A percentile compares a stretch with the other conserved stretches of the same genome.
These are phyloP conservation scores for Heliconius charithonia DNA, from an alignment of 2,888 invertebrate species.

Conservation along the genomic window DNA sequence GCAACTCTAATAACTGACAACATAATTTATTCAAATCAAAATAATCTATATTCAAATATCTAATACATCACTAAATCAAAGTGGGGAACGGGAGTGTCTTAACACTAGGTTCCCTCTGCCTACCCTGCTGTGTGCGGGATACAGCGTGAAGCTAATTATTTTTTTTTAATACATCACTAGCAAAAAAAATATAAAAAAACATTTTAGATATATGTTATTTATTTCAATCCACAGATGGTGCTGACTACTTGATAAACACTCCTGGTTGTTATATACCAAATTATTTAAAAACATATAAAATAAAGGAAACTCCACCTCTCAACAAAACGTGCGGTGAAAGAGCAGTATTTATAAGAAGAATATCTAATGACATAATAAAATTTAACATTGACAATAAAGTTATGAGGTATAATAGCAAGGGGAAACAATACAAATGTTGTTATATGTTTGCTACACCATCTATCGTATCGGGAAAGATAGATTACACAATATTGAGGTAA, in stretches of 20 bases:
- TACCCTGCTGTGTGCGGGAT: no score
- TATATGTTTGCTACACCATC: slow-evolving; percentile 57
- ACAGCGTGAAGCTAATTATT: no score
- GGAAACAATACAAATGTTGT: slow-evolving; percentile 55
- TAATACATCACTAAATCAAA: not conserved
- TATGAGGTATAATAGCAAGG: slow-evolving; percentile 51
- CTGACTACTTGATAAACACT: slow-evolving; percentile 60
- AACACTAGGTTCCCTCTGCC: no score
- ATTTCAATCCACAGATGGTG: slow-evolving; percentile 46
- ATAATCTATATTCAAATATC: not conserved
- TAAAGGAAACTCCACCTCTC: slow-evolving; percentile 47
- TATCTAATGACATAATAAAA: slow-evolving; percentile 49
- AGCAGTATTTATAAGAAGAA: slow-evolving; percentile 56
- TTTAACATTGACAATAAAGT: slow-evolving; percentile 55
- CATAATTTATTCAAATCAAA: no score
- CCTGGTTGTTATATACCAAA: slow-evolving; percentile 66
- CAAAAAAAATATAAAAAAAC: not conserved
- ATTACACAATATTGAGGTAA: slow-evolving; percentile 56
- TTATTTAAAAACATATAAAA: slow-evolving; percentile 56
- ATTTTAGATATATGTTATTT: no score
- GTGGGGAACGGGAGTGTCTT: no score
- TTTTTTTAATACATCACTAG: not conserved
- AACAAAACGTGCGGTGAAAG: slow-evolving; percentile 56
- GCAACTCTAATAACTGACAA: no score
- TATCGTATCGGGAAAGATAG: slow-evolving; percentile 50